These are phyloP conservation scores for Acanthurus leucopareius DNA, from an alignment of 2,797 vertebrate species.

Conservation along the genomic window DNA sequence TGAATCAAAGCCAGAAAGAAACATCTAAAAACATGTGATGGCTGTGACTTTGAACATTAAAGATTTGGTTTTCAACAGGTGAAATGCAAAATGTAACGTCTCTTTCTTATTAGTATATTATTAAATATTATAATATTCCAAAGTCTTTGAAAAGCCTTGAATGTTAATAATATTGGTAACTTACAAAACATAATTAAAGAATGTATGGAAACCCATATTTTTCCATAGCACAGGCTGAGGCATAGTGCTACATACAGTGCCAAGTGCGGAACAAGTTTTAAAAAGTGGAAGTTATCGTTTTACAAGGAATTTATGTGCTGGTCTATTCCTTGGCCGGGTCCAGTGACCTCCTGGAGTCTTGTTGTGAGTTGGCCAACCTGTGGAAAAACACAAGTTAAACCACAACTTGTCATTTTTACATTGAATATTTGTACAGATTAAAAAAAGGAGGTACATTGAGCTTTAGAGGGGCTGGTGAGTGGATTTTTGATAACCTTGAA, in stretches of 20 bases:
- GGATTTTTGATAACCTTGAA: neutral
- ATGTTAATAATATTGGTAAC: too few relatives aligned
- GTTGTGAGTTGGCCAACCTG: neutral
- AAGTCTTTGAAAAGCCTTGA: neutral
- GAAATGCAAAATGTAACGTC: too few relatives aligned
- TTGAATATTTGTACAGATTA: neutral
- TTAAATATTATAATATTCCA: neutral
- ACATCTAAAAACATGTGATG: neutral
- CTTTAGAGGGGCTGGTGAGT: neutral
- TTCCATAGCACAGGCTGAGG: neutral
- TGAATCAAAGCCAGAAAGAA: constrained; percentile 9
- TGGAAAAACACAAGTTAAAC: neutral
- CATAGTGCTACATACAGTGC: neutral
- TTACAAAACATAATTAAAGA: too few relatives aligned
- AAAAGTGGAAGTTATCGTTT: neutral
- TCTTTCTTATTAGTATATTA: too few relatives aligned
- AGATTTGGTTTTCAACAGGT: too few relatives aligned
- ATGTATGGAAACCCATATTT: neutral
- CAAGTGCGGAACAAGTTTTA: neutral
- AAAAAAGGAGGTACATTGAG: neutral
- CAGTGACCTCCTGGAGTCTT: neutral
- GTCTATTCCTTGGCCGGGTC: neutral
- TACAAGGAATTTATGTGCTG: neutral
- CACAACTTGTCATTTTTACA: neutral
- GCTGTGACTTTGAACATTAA: too few relatives aligned